These are phyloP conservation scores for Anarsia innoxiella DNA, from an alignment of 2,888 invertebrate species.

Conservation along the genomic window DNA sequence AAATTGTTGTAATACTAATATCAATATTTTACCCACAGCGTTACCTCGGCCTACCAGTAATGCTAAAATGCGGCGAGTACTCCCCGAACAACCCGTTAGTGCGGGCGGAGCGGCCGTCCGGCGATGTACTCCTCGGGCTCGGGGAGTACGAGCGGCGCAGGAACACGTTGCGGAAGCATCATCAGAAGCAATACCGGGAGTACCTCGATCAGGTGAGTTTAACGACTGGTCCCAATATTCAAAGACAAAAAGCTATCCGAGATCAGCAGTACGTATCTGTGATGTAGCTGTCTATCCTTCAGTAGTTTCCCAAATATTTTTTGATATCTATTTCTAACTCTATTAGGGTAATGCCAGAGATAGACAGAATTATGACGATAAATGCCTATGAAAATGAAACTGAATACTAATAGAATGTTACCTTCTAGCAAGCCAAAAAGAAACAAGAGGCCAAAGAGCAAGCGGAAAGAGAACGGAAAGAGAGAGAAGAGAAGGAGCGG, in stretches of 20 bases:
- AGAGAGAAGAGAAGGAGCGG: conserved; percentile 50
- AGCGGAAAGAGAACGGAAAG: conserved; percentile 49
- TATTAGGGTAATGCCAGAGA: too few species aligned
- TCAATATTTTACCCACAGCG: too few species aligned
- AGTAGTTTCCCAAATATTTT: too few species aligned
- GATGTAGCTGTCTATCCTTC: too few species aligned
- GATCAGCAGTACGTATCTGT: too few species aligned
- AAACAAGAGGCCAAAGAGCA: conserved; percentile 63
- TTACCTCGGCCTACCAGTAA: conserved; percentile 61
- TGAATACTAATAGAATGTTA: too few species aligned
- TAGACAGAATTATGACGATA: too few species aligned
- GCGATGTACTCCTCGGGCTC: conserved; percentile 72
- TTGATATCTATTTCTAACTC: too few species aligned
- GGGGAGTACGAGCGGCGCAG: conserved; percentile 76
- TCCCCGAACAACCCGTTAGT: conserved; percentile 77
- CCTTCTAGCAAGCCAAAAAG: conserved; percentile 65
- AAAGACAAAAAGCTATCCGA: too few species aligned
- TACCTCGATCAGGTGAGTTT: conserved; percentile 71
- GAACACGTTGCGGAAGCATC: conserved; percentile 64
- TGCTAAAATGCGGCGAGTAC: conserved; percentile 77
- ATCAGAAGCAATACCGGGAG: conserved; percentile 73
- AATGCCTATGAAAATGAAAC: too few species aligned
- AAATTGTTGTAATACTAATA: too few species aligned
- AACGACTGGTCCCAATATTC: too few species aligned
- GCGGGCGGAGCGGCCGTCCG: conserved; percentile 44